Evolutionary conservation across 2,797 vertebrate genomes (phyloP), one percentile per base, ranked within the genome.

Genomic region (Clarias platycephalus): DNA sequence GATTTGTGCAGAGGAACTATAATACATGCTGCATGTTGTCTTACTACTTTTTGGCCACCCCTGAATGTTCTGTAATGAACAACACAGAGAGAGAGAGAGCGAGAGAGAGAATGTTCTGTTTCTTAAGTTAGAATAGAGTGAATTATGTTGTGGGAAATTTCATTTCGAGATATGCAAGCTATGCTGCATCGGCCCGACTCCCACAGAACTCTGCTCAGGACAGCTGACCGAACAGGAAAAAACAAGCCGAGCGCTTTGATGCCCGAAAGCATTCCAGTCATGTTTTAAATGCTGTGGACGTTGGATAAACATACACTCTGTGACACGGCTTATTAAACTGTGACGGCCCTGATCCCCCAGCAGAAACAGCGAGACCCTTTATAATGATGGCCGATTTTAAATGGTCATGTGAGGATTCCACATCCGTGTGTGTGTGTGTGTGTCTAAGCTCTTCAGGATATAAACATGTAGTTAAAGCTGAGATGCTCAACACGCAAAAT

Each of bases 91-190:
- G 85, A 28, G 34, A 34, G 31, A 34, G 31, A 34, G 34, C 3
- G 34, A 34, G 34, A 34, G 24, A 24, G 55, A 26, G 60, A 66
- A 37, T 9, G 34, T 34, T 16, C 49, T 77, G 75, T 80, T 80
- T 44, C 31, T 80, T 86, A 79, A 70, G 28, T 44, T 70, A 80
- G 85, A 76, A 84, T 40, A 28, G 84, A 86, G 84, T 86, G 75
- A 71, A 18, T 88, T 62, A 67, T 82, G 70, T 92, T 94, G 93
- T 95, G 95, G 94, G 95, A 95, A 96, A 95, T 92, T 94, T 95
- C 90, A 90, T 94, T 89, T 86, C 81, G 15, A 94, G 90, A 90
- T 94, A 95, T 95, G 94, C 88, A 87, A 95, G 89, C 91, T 94
- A 95, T 95, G 93, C 88, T 85, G 89, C 60, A 90, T 88, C 88